Evolutionary conservation across 2,113 vertebrate species (phyloP).

Genomic region (Cyprinodon brontotheroides): DNA sequence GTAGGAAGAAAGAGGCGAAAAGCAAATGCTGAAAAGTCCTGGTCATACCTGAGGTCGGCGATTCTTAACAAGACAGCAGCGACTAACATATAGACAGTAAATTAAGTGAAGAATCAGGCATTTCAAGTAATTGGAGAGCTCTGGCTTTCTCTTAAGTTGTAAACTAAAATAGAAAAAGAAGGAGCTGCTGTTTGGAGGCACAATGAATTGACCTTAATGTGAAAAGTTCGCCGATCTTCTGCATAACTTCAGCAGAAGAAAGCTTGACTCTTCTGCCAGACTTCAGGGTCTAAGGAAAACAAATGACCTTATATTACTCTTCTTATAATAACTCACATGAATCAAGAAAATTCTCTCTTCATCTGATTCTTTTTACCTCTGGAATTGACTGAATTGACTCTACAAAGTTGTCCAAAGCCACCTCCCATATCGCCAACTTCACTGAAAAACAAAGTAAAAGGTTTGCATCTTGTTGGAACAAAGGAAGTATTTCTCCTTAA

Average conservation of each 20-base stretch:
- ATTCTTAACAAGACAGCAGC: not conserved
- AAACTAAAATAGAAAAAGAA: slow-evolving; percentile 1
- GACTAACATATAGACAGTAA: not conserved
- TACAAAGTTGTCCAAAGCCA: slow-evolving; percentile 92
- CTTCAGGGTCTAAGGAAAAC: slow-evolving; percentile 84
- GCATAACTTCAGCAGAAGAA: slow-evolving; percentile 96
- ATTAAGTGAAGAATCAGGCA: not conserved
- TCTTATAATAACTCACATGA: not conserved
- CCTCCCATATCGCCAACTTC: slow-evolving; percentile 98
- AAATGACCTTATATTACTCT: slow-evolving; percentile 9
- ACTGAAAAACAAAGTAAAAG: slow-evolving; percentile 78
- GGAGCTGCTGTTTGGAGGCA: not conserved
- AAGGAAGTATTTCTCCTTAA: slow-evolving; percentile 15
- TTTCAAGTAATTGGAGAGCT: not conserved
- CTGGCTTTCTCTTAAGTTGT: not conserved
- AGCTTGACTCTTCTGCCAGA: slow-evolving; percentile 89
- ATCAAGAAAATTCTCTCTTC: not conserved
- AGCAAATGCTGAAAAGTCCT: not conserved
- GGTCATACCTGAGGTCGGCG: not conserved
- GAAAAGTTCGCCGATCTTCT: slow-evolving; percentile 97
- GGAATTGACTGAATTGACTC: slow-evolving; percentile 98
- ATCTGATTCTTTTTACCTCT: slow-evolving; percentile 82
- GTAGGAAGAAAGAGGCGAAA: slow-evolving; percentile 36
- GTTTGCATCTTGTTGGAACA: not conserved
- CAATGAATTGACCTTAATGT: slow-evolving; percentile 84